Conservation (phyloP, 2,797 vertebrate species). For the Clarias pachynema region DNA sequence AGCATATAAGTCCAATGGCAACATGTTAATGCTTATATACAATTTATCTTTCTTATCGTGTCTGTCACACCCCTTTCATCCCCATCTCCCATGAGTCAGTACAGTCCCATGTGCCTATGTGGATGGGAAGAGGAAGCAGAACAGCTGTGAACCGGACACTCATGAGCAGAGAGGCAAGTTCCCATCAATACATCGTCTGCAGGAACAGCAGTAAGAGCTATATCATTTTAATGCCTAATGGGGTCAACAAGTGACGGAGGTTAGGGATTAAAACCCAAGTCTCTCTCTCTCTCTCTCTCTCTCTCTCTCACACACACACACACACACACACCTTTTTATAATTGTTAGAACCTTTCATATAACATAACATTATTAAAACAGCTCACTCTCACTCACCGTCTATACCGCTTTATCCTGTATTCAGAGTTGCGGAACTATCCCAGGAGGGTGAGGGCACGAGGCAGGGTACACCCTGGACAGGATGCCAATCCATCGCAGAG, state of each 20-base stretch:
- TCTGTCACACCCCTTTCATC: background rate
- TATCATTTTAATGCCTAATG: conserved; percentile 24
- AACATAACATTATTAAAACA: too few relatives aligned
- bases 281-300: too few relatives aligned
- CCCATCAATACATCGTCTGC: conserved; percentile 60
- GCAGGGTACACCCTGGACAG: too few relatives aligned
- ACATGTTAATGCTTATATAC: background rate
- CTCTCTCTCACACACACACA: background rate
- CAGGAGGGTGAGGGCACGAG: too few relatives aligned
- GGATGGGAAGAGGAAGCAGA: conserved; percentile 58
- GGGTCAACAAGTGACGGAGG: background rate
- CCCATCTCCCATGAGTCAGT: conserved; percentile 11
- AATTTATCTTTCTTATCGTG: background rate
- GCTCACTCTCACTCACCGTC: too few relatives aligned
- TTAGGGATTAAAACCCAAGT: background rate
- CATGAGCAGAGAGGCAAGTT: conserved; percentile 61
- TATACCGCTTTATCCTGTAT: too few relatives aligned
- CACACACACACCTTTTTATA: background rate
- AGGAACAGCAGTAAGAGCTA: conserved; percentile 49
- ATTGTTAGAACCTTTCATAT: too few relatives aligned
- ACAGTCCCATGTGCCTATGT: conserved; percentile 27
- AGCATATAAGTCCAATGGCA: background rate
- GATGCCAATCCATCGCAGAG: too few relatives aligned
- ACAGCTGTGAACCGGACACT: conserved; percentile 75
- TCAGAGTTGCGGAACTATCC: too few relatives aligned